Base-by-base conservation (phyloP, 1,140 invertebrate species). In the Conus betulinus region DNA sequence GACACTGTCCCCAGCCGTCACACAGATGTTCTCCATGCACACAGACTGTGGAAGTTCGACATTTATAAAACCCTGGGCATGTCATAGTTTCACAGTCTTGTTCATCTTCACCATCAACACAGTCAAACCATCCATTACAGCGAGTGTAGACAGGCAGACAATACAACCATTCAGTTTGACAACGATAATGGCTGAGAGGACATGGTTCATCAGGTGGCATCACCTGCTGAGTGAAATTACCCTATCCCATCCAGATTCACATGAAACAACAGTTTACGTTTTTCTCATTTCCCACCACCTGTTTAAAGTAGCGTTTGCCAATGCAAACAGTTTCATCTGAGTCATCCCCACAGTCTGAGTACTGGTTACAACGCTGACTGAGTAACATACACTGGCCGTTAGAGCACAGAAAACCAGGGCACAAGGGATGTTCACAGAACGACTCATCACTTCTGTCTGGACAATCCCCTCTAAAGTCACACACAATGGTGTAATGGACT, bases 1-100 rank as follows among this genome's bases (percentile, higher is more conserved):
- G 83, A 84, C 83, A 84, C 20, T 84, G 83, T 8, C 15, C 15
- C 83, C 52, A 57, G 15, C 83, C 83, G n/a, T 84, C 83, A 63
- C 83, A 84, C 53, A 84, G 15, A 55, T 84, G 53, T 23, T 63
- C 55, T 10, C 3, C 7, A 25, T 57, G 53, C 8, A 84, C 53
- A 27, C 83, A 84, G 7, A 84, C 55, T 5, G 0, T 60, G 83
- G 83, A 84, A 13, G 55, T 8, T 17, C 83, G 83, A 84, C 83
- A 63, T 23, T 55, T 53, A 27, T 84, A 84, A n/a, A 84, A 63
- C n/a, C 11, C 83, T 52, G 83, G 83, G 25, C 83, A 84, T 1
- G 55, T 60, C 39, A 23, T 15, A 13, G 15, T 57, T 25, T 63
- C 55, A 60, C 83, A 84, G 7, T 84, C 23, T 17, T 20, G 39